Evolutionary conservation across 2,113 vertebrate genomes (phyloP), one percentile per base, ranked within the genome.

Genomic region (Carassius gibelio): DNA sequence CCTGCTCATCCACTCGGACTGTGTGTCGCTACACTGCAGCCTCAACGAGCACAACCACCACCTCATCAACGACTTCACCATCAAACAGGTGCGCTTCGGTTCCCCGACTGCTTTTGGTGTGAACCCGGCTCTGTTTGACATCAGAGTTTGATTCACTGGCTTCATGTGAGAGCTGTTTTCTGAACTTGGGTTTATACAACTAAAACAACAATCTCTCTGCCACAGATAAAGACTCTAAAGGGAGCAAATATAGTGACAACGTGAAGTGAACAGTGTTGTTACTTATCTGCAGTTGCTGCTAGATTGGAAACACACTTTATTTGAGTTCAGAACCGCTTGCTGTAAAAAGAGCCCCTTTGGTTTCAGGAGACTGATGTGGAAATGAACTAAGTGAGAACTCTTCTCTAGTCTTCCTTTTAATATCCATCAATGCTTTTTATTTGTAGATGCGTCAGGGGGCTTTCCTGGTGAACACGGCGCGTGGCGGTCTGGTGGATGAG

Each of bases 31-130:
- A 88, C 95, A 96, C 93, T 96, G 95, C 92, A 95, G 95, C 90
- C 91, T 96, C 84, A 96, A 96, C 80, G 95, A 96, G 91, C 95
- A 96, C 94, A 96, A 96, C 91, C 95, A 96, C 91, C 95, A 96
- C 91, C 95, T 96, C 92, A 95, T 96, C 92, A 96, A 96, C 89
- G 95, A 96, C 93, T 96, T 96, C 92, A 96, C 95, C 91, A 96
- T 96, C 91, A 96, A 96, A 93, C 95, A 96, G 95, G 95, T 96
- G 75, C 15, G 94, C 92, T 95, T 92, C 94, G 1, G 8, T 71
- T 42, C 8, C 9, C 68, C 5, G 8, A 42, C 19, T 71, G 34
- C 30, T 69, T 36, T 36, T 19, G 30, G 1, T 36, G 36, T 69
- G 68, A 21, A 42, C 17, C 66, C 38, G 34, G 34, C 15, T 69